Evolutionary conservation across 2,113 vertebrate species (phyloP).

Genomic region (Lampris incognitus): DNA sequence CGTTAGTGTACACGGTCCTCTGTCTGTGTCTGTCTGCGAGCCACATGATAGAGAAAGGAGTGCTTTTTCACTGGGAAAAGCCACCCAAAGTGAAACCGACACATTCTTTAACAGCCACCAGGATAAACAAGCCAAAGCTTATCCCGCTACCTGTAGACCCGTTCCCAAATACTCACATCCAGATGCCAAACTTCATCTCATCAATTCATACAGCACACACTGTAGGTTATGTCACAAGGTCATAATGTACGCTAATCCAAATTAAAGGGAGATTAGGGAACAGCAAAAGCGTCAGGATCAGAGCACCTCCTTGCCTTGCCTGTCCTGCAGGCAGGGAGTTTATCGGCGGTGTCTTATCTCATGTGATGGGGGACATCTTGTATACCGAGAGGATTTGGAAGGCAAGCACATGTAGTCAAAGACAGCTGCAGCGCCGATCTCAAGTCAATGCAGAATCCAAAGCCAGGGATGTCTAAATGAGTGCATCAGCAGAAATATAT

Average conservation of each 20-base stretch:
- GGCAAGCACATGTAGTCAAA: not conserved
- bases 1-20: not conserved
- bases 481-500: constrained; percentile 50
- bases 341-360: not conserved
- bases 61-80: not conserved
- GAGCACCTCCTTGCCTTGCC: not conserved
- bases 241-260: no score
- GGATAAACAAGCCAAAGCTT: not conserved
- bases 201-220: no score
- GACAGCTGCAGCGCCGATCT: not conserved
- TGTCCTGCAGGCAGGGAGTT: not conserved
- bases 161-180: not conserved
- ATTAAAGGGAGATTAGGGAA: not conserved
- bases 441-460: constrained; percentile 10
- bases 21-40: not conserved
- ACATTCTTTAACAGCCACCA: not conserved
- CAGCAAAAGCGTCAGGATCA: not conserved
- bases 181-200: not conserved
- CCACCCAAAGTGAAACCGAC: not conserved
- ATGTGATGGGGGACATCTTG: constrained; percentile 6
- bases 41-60: not conserved
- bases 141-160: not conserved
- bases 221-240: no score
- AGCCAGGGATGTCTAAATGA: constrained; percentile 17
- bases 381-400: not conserved